phyloP scores from a whole-genome alignment of 2,888 invertebrate genomes.

The Morpho helenor region DNA sequence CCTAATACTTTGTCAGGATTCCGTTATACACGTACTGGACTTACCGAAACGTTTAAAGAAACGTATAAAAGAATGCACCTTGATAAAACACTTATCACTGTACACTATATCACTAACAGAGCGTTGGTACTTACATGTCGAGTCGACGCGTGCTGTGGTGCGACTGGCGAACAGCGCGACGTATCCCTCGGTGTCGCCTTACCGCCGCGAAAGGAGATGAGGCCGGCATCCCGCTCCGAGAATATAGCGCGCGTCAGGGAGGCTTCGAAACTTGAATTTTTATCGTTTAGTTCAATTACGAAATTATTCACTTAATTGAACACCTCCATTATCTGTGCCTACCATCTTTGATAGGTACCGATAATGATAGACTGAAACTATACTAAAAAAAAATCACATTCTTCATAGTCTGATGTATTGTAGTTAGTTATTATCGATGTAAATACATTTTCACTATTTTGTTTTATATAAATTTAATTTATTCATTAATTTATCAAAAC shows the following conservation, averaged over 20 bases:
- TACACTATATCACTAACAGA: conserved; percentile 57
- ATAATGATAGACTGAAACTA: no score
- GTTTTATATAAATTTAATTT: no score
- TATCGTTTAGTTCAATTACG: not conserved
- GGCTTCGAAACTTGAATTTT: conserved; percentile 8
- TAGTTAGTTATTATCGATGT: no score
- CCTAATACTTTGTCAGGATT: no score
- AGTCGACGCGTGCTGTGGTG: conserved; percentile 79
- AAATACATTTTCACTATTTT: no score
- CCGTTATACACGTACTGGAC: conserved; percentile 6
- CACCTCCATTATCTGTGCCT: not conserved
- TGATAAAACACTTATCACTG: conserved; percentile 53
- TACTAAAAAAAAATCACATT: no score
- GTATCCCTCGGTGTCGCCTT: conserved; percentile 70
- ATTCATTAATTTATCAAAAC: no score
- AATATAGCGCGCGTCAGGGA: conserved; percentile 39
- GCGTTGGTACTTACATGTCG: conserved; percentile 74
- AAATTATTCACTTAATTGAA: not conserved
- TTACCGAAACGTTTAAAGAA: conserved; percentile 10
- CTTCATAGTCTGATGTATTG: no score
- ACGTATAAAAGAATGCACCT: conserved; percentile 19
- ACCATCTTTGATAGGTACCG: no score
- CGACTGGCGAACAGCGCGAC: conserved; percentile 65
- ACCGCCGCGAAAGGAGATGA: conserved; percentile 75
- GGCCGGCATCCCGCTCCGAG: conserved; percentile 53